These are phyloP conservation scores for Machimus atricapillus DNA, from an alignment of 2,888 invertebrate species.

Conservation along the genomic window DNA sequence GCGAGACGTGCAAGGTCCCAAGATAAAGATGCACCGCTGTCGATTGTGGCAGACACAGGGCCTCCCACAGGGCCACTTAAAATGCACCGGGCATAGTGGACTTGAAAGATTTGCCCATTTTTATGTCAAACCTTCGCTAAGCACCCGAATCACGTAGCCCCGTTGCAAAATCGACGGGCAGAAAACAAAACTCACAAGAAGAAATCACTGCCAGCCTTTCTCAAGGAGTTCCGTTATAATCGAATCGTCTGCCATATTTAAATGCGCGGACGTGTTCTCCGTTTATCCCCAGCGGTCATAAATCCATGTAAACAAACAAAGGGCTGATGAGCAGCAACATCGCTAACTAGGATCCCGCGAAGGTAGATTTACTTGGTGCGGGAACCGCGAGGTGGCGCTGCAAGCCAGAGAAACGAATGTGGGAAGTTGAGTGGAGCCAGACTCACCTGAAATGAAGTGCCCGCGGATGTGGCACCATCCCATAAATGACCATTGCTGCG, in stretches of 20 bases:
- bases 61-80: background rate
- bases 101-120: background rate
- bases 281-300: background rate
- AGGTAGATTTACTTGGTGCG: background rate
- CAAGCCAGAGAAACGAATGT: background rate
- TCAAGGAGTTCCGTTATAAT: background rate
- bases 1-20: background rate
- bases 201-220: background rate
- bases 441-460: background rate
- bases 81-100: background rate
- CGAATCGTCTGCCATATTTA: background rate
- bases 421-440: background rate
- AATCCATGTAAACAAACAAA: slow-evolving; percentile 27
- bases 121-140: background rate
- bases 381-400: background rate
- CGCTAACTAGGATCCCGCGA: background rate
- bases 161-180: background rate
- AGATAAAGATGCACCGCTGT: background rate
- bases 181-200: background rate
- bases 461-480: background rate
- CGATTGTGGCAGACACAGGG: background rate
- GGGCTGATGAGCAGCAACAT: background rate
- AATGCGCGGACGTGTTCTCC: background rate
- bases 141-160: background rate
- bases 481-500: slow-evolving; percentile 4